Base-by-base conservation (phyloP, 2,797 vertebrate genomes). In the Craterocephalus amniculus region DNA sequence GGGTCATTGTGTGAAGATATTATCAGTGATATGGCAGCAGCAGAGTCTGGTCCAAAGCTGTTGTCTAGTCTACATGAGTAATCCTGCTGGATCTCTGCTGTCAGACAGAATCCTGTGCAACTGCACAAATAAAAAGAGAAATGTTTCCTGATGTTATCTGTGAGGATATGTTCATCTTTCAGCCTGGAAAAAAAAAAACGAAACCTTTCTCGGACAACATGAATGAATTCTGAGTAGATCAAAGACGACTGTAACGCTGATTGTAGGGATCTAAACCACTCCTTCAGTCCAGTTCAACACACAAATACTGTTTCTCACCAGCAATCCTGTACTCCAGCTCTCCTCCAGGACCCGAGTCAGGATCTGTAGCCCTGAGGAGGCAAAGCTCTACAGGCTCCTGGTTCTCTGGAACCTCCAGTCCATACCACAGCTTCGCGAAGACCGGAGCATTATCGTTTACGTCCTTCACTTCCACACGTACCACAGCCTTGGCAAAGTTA, bases 341-440 rank as follows among this genome's bases (percentile, higher is more conserved):
- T 36, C 98, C 97, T 0, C 95, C 97, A 26, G 93, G 91, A 51
- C 96, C 97, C 0, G 89, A 85, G 24, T 99, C 98, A 0, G 91
- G 94, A 72, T 99, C 98, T 0, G 95, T 95, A 84, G 98, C 98
- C 73, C 95, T 94, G 55, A 99, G 88, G 1, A 90, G 90, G 75
- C 94, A 95, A 34, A 99, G 95, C 2, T 95, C 94, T 22, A 96
- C 92, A 0, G 88, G 88, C 2, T 85, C 92, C 76, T 96, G 96
- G 91, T 98, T 97, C 91, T 99, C 98, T 0, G 98, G 97, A 4
- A 99, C 96, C 70, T 98, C 96, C 63, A 99, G 85, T 6, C 92
- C 94, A 55, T 94, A 96, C 60, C 93, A 94, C 0, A 93, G 77
- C 1, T 89, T 95, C 13, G 96, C 95, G 63, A 99, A 97, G 16